Evolutionary conservation across 2,888 invertebrate genomes (phyloP), one percentile per base, ranked within the genome.

Genomic region (Branchinecta sandiegonensis): DNA sequence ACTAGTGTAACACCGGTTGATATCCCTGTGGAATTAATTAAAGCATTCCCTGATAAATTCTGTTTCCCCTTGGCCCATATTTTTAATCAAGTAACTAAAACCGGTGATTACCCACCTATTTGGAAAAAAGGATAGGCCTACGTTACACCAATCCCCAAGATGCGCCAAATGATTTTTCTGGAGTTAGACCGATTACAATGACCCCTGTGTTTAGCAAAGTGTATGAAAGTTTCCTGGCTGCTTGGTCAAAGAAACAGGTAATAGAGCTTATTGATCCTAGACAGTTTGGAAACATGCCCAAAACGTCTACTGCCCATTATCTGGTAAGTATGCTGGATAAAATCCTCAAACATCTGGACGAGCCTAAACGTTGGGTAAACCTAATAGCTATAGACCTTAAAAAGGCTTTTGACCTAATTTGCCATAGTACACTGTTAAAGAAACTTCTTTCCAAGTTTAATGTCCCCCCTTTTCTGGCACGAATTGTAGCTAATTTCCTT

Each of bases 291-390:
- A 50, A 50, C 50, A 50, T 50, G 1, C 50, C 50, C 3, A 50
- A 50, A 50, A 50, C 50, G 50, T 50, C 50, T 2, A 50, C 50
- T 50, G 50, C 50, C 50, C 50, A 50, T 50, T 50, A 50, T 50
- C 50, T 50, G 50, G 50, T 50, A 50, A 50, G 50, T 50, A 50
- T 50, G 50, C 50, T 50, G 50, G 50, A 50, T 50, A 50, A 50
- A 50, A 14, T 14, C n/a, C 50, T 50, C n/a, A 50, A 50, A 50
- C 50, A 50, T 50, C 50, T 50, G 50, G 50, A 50, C n/a, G 50
- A 50, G 50, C 50, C 50, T 50, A 3, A 50, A 50, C 50, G 50
- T 14, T 14, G 50, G 50, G 14, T 50, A 13, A 50, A 50, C n/a
- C 50, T 50, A 14, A 50, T 50, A 50, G 50, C 50, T 14, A 50